These are phyloP conservation scores for Propithecus coquereli DNA, from an alignment of 2,113 vertebrate genomes.

Conservation along the genomic window DNA sequence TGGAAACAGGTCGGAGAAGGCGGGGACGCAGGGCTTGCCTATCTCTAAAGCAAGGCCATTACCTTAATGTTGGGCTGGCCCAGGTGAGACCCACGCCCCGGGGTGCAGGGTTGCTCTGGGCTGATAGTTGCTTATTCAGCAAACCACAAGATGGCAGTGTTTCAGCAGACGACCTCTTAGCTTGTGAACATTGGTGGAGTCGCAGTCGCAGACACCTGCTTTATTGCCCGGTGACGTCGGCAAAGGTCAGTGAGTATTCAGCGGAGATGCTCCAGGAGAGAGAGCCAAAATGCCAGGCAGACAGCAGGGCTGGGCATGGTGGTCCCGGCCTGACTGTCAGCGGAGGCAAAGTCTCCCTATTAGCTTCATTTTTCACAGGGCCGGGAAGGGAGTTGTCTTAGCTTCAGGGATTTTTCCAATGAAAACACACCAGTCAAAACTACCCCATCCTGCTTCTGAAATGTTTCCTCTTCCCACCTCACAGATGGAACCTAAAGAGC, in stretches of 20 bases:
- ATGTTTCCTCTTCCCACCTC: not conserved
- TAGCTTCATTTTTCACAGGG: not conserved
- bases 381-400: not conserved
- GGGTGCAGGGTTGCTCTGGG: accelerated
- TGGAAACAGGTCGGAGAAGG: not conserved
- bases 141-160: conserved; percentile 82
- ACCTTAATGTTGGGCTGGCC: too few species aligned
- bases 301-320: not conserved
- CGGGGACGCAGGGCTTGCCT: not conserved
- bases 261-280: not conserved
- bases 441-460: not conserved
- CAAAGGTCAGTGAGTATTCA: not conserved
- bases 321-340: not conserved
- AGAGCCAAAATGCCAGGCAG: not conserved
- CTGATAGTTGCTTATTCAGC: conserved; percentile 24
- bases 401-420: not conserved
- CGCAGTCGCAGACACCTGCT: not conserved
- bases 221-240: not conserved
- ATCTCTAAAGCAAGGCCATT: not conserved
- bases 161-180: conserved; percentile 54
- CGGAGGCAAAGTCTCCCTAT: not conserved
- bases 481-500: not conserved
- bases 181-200: accelerated
- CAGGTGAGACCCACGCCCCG: not conserved
- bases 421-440: not conserved